Evolutionary conservation across 1,140 invertebrate genomes (phyloP), one percentile per base, ranked within the genome.

Genomic region (Solenopsis fugax): DNA sequence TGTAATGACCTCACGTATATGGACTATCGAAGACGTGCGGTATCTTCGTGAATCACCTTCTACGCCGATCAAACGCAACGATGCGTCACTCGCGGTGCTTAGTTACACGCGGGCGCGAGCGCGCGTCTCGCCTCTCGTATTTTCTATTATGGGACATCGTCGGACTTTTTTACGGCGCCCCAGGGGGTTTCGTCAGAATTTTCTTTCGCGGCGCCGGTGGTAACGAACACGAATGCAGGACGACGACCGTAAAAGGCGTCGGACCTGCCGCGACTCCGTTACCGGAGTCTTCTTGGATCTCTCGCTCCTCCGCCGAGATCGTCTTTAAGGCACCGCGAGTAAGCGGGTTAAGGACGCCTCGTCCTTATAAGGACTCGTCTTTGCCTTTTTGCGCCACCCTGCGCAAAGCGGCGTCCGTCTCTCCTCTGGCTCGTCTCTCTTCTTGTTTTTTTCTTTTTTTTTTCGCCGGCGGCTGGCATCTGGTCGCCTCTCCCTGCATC

Each of bases 261-360:
- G 75, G 76, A 81, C 72, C 87, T 67, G 85, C 77, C 84, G 72
- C 60, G n/a, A 52, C 62, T 50, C 60, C 48, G 60, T 45, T 67
- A 58, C 52, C 84, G 58, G 56, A 2, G 29, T 9, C 12, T 54
- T 60, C 52, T 4, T 24, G 60, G 76, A 60, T 69, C 54, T 67
- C 62, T 64, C 64, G 24, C 77, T 80, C 80, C 64, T 73, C 67
- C 76, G 24, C 29, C 71, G 72, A n/a, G n/a, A n/a, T n/a, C 71
- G 77, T 82, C 86, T 90, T 88, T 88, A 90, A 88, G 90, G 82
- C 78, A 88, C 86, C 75, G 37, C 77, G 89, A 87, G 81, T 89
- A 95, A 95, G 92, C 94, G 92, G 95, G 94, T 95, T 95, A 95
- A 95, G 95, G 95, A 95, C 95, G 93, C 90, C 29, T 93, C 88